These are phyloP conservation scores for Ectemnius cavifrons DNA, from an alignment of 2,888 invertebrate genomes.

Conservation along the genomic window DNA sequence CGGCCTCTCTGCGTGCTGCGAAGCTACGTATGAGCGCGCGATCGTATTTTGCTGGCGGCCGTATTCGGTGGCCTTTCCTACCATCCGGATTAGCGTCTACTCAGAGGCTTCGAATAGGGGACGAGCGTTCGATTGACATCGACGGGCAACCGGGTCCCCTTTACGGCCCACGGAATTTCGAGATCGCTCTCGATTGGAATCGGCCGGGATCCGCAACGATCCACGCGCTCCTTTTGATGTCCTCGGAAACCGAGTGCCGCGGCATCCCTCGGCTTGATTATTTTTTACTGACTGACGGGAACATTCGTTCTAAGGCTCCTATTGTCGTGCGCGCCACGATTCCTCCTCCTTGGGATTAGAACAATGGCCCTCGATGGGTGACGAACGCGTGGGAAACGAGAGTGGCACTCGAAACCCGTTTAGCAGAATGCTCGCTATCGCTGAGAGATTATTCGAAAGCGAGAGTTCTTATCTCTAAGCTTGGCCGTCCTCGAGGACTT, in stretches of 20 bases:
- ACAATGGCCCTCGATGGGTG: slow-evolving; percentile 6
- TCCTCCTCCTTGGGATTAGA: slow-evolving; percentile 9
- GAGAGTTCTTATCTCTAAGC: too few relatives aligned
- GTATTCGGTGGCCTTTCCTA: slow-evolving; percentile 13
- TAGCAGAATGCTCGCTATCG: neutral
- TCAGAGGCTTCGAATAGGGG: slow-evolving; percentile 23
- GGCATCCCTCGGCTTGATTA: slow-evolving; percentile 6
- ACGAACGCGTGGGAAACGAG: neutral
- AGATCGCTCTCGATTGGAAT: slow-evolving; percentile 36
- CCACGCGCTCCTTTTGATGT: slow-evolving; percentile 50
- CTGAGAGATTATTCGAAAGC: too few relatives aligned
- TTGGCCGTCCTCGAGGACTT: too few relatives aligned
- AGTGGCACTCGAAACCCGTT: neutral
- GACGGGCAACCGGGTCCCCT: slow-evolving; percentile 25
- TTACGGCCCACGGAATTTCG: slow-evolving; percentile 27
- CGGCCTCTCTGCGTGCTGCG: slow-evolving; percentile 10
- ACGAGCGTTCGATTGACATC: slow-evolving; percentile 51
- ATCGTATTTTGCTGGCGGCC: slow-evolving; percentile 53
- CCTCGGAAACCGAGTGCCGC: neutral
- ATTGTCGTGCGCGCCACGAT: slow-evolving; percentile 33
- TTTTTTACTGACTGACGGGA: slow-evolving; percentile 15
- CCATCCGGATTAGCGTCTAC: slow-evolving; percentile 38
- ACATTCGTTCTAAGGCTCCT: neutral
- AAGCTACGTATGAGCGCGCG: slow-evolving; percentile 40
- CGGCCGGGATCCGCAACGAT: slow-evolving; percentile 45